Percentiles rank a stretch among this genome's conserved stretches.
These are phyloP conservation scores for Augochlora pura DNA, from an alignment of 1,140 invertebrate species.

Conservation along the genomic window DNA sequence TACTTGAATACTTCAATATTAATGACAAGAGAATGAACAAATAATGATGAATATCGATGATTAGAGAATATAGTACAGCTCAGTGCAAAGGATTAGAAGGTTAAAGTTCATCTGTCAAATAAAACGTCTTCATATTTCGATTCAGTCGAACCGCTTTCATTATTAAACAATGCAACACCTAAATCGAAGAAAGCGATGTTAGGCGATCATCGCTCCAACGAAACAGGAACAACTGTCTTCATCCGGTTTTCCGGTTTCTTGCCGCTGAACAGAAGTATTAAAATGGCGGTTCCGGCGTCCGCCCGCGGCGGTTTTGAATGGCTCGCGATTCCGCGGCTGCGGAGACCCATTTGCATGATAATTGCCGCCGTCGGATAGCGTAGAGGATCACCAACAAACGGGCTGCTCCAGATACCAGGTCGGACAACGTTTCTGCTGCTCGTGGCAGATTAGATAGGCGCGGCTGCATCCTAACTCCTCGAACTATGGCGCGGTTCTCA, in stretches of 20 bases:
- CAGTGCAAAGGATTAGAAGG: too few relatives aligned
- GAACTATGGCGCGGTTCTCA: conserved; percentile 24
- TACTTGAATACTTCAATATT: too few relatives aligned
- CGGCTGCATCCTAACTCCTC: neutral
- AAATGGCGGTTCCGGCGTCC: conserved; percentile 56
- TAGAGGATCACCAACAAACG: conserved; percentile 36
- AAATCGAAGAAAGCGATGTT: too few relatives aligned
- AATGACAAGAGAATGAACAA: too few relatives aligned
- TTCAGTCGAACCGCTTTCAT: too few relatives aligned
- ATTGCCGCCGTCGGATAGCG: conserved; percentile 52
- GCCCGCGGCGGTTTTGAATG: conserved; percentile 58
- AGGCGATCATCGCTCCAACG: too few relatives aligned
- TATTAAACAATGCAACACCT: too few relatives aligned
- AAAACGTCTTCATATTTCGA: too few relatives aligned
- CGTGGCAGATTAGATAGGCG: conserved; percentile 21
- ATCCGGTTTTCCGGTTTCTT: neutral
- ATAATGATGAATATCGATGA: too few relatives aligned
- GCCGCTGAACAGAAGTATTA: conserved; percentile 45
- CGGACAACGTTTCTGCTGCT: conserved; percentile 34
- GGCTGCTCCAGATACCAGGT: conserved; percentile 48
- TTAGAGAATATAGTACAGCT: too few relatives aligned
- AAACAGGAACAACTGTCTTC: neutral
- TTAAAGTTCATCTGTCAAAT: too few relatives aligned
- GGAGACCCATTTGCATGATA: conserved; percentile 62
- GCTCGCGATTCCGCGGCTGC: conserved; percentile 49